Evolutionary conservation across 2,113 vertebrate species (phyloP).

Genomic region (Bufo bufo): DNA sequence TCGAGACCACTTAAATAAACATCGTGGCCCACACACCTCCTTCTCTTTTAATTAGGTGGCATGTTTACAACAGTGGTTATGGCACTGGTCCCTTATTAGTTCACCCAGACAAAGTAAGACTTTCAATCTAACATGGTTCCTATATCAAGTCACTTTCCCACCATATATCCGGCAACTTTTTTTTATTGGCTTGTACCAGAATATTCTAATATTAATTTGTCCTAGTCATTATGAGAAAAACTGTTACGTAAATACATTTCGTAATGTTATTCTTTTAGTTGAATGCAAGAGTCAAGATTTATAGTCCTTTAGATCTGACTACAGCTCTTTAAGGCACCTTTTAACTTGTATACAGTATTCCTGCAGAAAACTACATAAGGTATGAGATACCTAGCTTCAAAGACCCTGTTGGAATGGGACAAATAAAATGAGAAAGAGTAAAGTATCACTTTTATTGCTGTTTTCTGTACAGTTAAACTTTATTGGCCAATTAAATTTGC

Average conservation of each 20-base stretch:
- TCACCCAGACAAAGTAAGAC: conserved; percentile 39
- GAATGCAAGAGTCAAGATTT: conserved; percentile 19
- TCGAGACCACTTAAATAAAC: conserved; percentile 57
- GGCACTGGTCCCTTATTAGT: conserved; percentile 55
- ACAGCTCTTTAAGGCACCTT: background rate
- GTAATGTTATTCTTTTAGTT: conserved; percentile 36
- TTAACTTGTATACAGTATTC: conserved; percentile 1
- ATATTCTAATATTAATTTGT: conserved; percentile 53
- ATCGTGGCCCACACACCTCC: conserved; percentile 50
- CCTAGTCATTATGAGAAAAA: conserved; percentile 34
- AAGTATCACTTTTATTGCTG: background rate
- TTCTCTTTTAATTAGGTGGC: conserved; percentile 57
- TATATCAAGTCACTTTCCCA: conserved; percentile 44
- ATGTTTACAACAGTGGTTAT: conserved; percentile 58
- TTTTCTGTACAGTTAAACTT: conserved; percentile 1
- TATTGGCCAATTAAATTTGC: background rate
- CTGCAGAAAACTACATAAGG: background rate
- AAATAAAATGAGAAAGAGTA: background rate
- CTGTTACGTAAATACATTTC: conserved; percentile 24
- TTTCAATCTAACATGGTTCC: conserved; percentile 37
- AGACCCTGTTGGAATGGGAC: background rate
- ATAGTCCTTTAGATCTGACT: background rate
- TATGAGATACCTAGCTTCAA: background rate
- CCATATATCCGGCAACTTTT: conserved; percentile 32
- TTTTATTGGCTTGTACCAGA: conserved; percentile 25